These are phyloP conservation scores for Meteorus cinctellus DNA, from an alignment of 2,888 invertebrate species.

Conservation along the genomic window DNA sequence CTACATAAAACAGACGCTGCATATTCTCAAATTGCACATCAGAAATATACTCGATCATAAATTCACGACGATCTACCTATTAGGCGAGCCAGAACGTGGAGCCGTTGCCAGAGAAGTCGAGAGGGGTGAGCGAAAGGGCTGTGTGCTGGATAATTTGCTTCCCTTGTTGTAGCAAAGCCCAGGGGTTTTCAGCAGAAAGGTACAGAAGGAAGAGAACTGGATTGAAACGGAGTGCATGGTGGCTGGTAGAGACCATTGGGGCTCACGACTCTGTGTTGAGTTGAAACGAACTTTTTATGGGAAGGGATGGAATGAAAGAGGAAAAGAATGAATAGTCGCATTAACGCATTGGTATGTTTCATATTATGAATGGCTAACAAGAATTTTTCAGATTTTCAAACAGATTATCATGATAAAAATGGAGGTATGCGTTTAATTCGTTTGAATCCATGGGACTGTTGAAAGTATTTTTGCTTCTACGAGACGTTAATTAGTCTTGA, in stretches of 20 bases:
- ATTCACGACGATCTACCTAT: conserved; percentile 62
- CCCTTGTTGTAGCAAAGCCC: conserved; percentile 53
- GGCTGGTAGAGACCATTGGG: conserved; percentile 58
- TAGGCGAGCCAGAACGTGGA: conserved; percentile 50
- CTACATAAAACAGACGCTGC: no score
- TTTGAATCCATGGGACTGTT: neutral
- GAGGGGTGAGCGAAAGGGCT: conserved; percentile 28
- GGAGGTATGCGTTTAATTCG: neutral
- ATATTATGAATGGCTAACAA: neutral
- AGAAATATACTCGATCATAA: conserved; percentile 53
- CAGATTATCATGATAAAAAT: neutral
- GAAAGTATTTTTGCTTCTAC: neutral
- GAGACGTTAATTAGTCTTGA: conserved; percentile 10
- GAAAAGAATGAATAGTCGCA: neutral
- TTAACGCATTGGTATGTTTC: neutral
- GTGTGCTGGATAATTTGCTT: conserved; percentile 59
- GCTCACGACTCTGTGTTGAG: conserved; percentile 42
- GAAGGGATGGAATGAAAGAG: neutral
- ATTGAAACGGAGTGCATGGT: conserved; percentile 40
- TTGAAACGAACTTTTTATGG: neutral
- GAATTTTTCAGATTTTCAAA: neutral
- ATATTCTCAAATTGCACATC: neutral
- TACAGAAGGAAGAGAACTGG: conserved; percentile 27
- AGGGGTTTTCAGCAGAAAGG: conserved; percentile 35
- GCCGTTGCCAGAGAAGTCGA: neutral